phyloP scores from a whole-genome alignment of 1,140 invertebrate genomes.

The Phortica variegata region DNA sequence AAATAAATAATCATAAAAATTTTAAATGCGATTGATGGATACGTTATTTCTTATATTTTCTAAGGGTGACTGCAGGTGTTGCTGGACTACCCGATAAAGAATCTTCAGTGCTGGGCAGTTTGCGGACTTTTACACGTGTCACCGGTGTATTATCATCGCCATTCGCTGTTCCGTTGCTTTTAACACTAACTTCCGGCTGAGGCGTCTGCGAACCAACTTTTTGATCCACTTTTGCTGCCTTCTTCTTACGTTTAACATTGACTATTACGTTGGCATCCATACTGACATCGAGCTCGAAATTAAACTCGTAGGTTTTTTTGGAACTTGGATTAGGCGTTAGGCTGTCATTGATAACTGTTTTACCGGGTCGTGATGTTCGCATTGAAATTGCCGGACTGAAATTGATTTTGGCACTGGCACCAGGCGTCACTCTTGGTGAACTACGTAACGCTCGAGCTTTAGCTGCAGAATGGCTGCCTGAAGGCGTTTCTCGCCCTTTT shows the following conservation, averaged over 20 bases:
- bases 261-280: slow-evolving; percentile 56
- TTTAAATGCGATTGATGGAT: slow-evolving; percentile 15
- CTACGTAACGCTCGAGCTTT: background rate
- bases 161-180: background rate
- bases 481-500: slow-evolving; percentile 8
- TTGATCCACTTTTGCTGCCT: slow-evolving; percentile 9
- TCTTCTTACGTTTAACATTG: slow-evolving; percentile 53
- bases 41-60: slow-evolving; percentile 32
- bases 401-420: slow-evolving; percentile 32
- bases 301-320: slow-evolving; percentile 52
- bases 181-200: slow-evolving; percentile 1
- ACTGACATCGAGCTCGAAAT: slow-evolving; percentile 53
- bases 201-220: too few relatives aligned
- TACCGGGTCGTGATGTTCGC: slow-evolving; percentile 26
- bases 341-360: slow-evolving; percentile 47
- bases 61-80: slow-evolving; percentile 38
- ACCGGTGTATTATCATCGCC: slow-evolving; percentile 20
- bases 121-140: slow-evolving; percentile 39
- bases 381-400: slow-evolving; percentile 40
- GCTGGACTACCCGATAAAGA: slow-evolving; percentile 27
- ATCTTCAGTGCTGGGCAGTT: slow-evolving; percentile 10
- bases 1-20: slow-evolving; percentile 5
- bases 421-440: slow-evolving; percentile 10
- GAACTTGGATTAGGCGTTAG: slow-evolving; percentile 42
- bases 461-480: background rate